phyloP scores from a whole-genome alignment of 92 coral and sea anemone species.

The Anthopleura xanthogrammica region DNA sequence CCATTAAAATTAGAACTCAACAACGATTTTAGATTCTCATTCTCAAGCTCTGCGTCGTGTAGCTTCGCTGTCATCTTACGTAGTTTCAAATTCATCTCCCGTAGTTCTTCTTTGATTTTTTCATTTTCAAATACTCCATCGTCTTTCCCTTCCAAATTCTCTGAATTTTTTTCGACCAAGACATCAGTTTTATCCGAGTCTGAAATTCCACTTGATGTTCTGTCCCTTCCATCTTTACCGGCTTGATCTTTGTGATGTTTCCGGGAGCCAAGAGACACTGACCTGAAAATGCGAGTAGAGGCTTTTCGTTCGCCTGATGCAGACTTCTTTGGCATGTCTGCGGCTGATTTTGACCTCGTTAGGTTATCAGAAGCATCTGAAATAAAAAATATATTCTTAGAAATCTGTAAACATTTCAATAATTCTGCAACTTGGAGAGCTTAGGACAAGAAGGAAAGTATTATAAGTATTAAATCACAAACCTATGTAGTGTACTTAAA shows the following conservation, averaged over 20 bases:
- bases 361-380: conserved; percentile 39
- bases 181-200: conserved; percentile 63
- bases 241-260: conserved; percentile 52
- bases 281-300: conserved; percentile 67
- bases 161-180: conserved; percentile 56
- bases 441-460: neutral
- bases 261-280: conserved; percentile 74
- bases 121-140: conserved; percentile 64
- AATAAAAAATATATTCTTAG: conserved; percentile 16
- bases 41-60: conserved; percentile 65
- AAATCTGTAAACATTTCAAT: neutral
- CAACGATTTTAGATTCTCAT: conserved; percentile 73
- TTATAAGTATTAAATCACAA: neutral
- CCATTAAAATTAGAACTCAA: conserved; percentile 58
- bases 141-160: conserved; percentile 57
- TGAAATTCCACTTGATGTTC: conserved; percentile 64
- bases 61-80: conserved; percentile 62
- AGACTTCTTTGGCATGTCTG: conserved; percentile 83
- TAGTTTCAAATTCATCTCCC: conserved; percentile 65
- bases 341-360: conserved; percentile 24
- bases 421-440: neutral
- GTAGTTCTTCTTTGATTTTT: conserved; percentile 60
- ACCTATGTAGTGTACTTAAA: neutral
- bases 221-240: conserved; percentile 26
- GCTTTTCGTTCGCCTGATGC: conserved; percentile 56